Base-by-base conservation (phyloP, 2,888 invertebrate genomes). In the Nomada fabriciana region DNA sequence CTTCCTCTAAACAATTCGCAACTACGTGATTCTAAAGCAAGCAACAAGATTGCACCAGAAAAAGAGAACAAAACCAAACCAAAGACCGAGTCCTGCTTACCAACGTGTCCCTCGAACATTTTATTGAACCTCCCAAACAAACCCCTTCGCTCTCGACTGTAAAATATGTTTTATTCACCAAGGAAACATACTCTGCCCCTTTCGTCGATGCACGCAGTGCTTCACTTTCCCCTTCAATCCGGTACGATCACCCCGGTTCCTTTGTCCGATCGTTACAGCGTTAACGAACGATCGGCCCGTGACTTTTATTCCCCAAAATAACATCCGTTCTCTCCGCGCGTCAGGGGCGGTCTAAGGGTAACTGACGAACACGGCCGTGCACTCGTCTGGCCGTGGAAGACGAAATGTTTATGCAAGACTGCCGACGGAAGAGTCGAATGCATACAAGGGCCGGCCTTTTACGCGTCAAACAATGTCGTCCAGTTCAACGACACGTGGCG, bases 321-420 rank as follows among this genome's bases (percentile, higher is more conserved):
- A 76, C 82, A 83, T 83, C 83, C 83, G 82, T 57, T 76, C 73
- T 29, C 57, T 70, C 60, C 20, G 36, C 50, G 55, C 10, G 18
- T 36, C n/a, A 20, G 64, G 2, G 18, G 64, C 36, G 36, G 36
- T 36, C 36, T 36, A 36, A 20, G 20, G 20, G 47, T 59, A 65
- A 25, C 36, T 7, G 36, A 25, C 60, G 72, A 65, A 67, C 70
- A 13, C 47, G 60, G 52, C n/a, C 43, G 69, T 69, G 63, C 65
- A 75, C 59, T 29, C 55, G 76, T 69, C 73, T 68, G 61, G 50
- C 52, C 59, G 65, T 23, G 23, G 53, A 71, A 80, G 71, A 72
- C 78, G 78, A 88, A 88, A 88, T 87, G 83, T 88, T 88, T 88
- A 88, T 83, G 83, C 87, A 85, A 85, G 75, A 80, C 76, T 75